Base-by-base conservation (phyloP, 92 coral and sea anemone species). In the Siderastrea siderea region DNA sequence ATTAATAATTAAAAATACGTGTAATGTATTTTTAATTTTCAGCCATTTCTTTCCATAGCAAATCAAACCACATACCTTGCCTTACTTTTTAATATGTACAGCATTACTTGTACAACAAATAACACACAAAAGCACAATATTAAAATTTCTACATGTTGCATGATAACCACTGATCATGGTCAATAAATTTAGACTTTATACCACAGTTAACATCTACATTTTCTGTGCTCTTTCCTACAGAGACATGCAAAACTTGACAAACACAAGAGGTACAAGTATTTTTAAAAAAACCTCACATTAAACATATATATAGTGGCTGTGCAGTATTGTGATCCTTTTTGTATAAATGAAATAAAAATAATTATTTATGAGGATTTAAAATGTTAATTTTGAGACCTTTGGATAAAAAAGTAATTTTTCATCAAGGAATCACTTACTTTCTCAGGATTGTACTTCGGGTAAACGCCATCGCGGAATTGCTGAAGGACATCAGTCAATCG, bases 381-480 rank as follows among this genome's bases (percentile, higher is more conserved):
- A 81, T 81, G 86, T 55, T 81, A 81, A 67, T 68, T 81, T 68
- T 45, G 51, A 43, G n/a, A 17, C 45, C n/a, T 50, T 52, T 43
- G 38, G 52, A 81, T 47, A 16, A 55, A 16, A 55, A 61, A 61
- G 66, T n/a, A 61, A 61, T 61, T 61, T 61, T 61, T 19, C 16
- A 43, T 11, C 16, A 19, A 7, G 78, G 55, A 51, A 47, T 17
- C 16, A 71, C 87, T 52, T 84, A 97, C 99, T 95, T 97, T 93
- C 71, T 97, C 99, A 63, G 99, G 99, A 72, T 97, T 96, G 85
- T 97, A 97, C 87, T 96, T 93, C 50, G 99, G 98, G 76, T 96
- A 97, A 66, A 92, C 95, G 48, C 99, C 99, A 95, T 95, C 99
- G 6, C 98, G 96, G 82, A 97, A 97, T 82, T 96, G 98, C 75